A percentile compares a stretch with the other conserved stretches of the same genome.
These are phyloP conservation scores for Drosophila serrata DNA, from an alignment of 1,140 invertebrate species.

Conservation along the genomic window DNA sequence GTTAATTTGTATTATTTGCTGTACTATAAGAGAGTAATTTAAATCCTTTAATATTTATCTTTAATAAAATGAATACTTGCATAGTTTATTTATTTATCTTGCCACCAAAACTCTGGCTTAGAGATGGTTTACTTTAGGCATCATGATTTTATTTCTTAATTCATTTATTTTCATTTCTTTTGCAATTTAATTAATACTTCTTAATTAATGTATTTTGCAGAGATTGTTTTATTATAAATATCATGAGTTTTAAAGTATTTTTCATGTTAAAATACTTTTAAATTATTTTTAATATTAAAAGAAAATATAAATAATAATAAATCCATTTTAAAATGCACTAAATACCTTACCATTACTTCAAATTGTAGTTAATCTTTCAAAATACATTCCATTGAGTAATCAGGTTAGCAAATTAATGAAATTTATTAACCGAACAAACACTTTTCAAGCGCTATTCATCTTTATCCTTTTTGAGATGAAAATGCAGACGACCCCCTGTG, in stretches of 20 bases:
- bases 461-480: slow-evolving; percentile 3
- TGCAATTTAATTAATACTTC: no score
- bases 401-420: slow-evolving; percentile 15
- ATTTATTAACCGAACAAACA: slow-evolving; percentile 35
- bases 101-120: neutral
- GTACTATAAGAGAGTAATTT: neutral
- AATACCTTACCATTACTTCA: neutral
- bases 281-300: neutral
- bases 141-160: neutral
- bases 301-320: no score
- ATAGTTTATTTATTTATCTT: neutral
- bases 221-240: neutral
- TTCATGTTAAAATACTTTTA: no score
- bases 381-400: neutral
- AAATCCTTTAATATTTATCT: neutral
- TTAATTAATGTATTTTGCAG: neutral
- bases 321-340: neutral
- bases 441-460: slow-evolving; percentile 9
- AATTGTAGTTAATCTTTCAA: neutral
- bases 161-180: no score
- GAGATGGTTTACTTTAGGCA: neutral
- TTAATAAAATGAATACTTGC: neutral
- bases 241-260: neutral
- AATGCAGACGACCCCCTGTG: neutral
- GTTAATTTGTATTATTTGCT: neutral